Conservation (phyloP, 35 echinoderm and acorn worm genomes). For the Anneissia japonica region DNA sequence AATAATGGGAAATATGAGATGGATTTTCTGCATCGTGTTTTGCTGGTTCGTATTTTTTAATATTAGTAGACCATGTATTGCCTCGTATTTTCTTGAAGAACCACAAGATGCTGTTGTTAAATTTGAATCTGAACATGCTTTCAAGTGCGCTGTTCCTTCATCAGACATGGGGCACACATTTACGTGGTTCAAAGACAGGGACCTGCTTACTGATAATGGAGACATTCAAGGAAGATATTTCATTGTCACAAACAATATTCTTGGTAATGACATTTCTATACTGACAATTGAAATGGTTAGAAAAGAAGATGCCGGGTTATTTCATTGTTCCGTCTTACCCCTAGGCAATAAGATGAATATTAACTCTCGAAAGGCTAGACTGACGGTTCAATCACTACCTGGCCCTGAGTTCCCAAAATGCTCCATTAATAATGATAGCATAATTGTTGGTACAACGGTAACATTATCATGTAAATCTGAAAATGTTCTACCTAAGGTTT, state of each 20-base stretch:
- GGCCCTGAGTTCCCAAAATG: background rate
- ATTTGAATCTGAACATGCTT: background rate
- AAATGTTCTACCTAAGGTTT: background rate
- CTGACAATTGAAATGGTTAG: background rate
- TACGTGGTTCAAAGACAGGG: background rate
- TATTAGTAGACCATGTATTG: no score
- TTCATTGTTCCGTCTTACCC: background rate
- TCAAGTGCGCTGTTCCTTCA: background rate
- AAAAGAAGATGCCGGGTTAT: background rate
- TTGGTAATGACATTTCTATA: background rate
- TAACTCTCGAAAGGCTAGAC: background rate
- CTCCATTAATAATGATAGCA: background rate
- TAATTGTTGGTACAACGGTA: background rate
- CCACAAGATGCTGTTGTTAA: background rate
- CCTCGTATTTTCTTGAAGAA: background rate
- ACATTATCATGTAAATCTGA: background rate
- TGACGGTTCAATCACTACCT: background rate
- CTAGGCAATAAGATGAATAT: background rate
- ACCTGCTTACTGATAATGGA: background rate
- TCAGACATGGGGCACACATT: background rate
- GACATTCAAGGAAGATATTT: background rate
- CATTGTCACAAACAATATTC: background rate
- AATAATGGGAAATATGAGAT: no score
- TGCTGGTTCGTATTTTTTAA: no score
- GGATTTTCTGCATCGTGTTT: no score